Conservation (phyloP, 2,797 vertebrate genomes). For the Margarornis squamiger region DNA sequence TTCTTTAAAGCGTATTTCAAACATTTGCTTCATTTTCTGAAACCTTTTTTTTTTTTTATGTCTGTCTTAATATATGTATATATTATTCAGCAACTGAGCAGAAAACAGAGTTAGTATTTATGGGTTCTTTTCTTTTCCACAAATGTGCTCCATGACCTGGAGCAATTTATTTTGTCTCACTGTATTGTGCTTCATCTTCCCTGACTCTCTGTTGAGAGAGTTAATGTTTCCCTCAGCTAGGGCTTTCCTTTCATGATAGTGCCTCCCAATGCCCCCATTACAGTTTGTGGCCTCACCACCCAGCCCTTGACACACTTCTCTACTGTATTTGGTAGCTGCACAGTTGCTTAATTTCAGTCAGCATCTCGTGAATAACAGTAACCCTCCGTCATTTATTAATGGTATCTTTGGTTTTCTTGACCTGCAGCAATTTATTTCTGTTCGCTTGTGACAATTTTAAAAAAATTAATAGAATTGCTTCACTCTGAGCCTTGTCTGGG, state of each 20-base stretch:
- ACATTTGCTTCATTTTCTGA: neutral
- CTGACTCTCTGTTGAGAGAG: neutral
- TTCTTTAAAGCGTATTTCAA: neutral
- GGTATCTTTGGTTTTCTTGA: neutral
- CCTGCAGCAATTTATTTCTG: neutral
- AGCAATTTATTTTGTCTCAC: slow-evolving; percentile 4
- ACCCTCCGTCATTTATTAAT: neutral
- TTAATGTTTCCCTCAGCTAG: neutral
- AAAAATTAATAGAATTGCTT: neutral
- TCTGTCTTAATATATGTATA: neutral
- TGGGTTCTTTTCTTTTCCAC: neutral
- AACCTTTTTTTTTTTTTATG: neutral
- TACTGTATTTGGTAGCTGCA: neutral
- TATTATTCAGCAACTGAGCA: neutral
- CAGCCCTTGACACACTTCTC: neutral
- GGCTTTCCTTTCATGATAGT: neutral
- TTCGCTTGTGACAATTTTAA: neutral
- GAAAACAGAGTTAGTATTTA: neutral
- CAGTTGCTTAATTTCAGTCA: neutral
- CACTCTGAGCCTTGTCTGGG: neutral
- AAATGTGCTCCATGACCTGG: neutral
- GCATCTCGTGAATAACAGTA: neutral
- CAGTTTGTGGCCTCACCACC: neutral
- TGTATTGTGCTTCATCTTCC: neutral
- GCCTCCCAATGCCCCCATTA: neutral